A percentile compares a stretch with the other conserved stretches of the same genome.
phyloP scores from a whole-genome alignment of 2,113 vertebrate genomes.

The Xiphophorus maculatus region DNA sequence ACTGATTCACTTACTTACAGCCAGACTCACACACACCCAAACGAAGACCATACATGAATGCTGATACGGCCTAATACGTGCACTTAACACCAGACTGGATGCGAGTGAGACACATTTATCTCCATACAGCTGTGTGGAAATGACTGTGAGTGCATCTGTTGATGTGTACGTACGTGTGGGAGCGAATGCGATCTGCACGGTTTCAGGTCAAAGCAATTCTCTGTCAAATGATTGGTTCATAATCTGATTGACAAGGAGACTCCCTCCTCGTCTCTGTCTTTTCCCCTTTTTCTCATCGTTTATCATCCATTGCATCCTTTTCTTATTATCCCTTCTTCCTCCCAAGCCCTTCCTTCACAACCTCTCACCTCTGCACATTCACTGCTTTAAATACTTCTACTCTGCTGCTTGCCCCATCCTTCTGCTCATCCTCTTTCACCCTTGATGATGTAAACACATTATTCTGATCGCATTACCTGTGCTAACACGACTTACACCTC shows the following conservation, averaged over 20 bases:
- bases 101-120: slow-evolving; percentile 76
- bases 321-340: slow-evolving; percentile 21
- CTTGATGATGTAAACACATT: slow-evolving; percentile 71
- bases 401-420: slow-evolving; percentile 11
- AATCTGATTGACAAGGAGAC: slow-evolving; percentile 76
- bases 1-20: slow-evolving; percentile 77
- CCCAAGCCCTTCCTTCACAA: slow-evolving; percentile 23
- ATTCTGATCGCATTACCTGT: slow-evolving; percentile 68
- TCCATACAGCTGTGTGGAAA: slow-evolving; percentile 70
- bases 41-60: slow-evolving; percentile 61
- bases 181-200: slow-evolving; percentile 62
- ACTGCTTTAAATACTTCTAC: neutral
- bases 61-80: slow-evolving; percentile 71
- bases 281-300: slow-evolving; percentile 34
- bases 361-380: slow-evolving; percentile 18
- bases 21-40: slow-evolving; percentile 49
- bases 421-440: slow-evolving; percentile 45
- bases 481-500: slow-evolving; percentile 50
- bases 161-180: slow-evolving; percentile 37
- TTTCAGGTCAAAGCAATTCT: slow-evolving; percentile 73
- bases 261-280: slow-evolving; percentile 45
- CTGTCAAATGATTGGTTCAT: slow-evolving; percentile 67
- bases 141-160: slow-evolving; percentile 65
- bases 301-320: slow-evolving; percentile 46
- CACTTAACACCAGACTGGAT: slow-evolving; percentile 76